Percentiles rank a stretch among this genome's conserved stretches.
Evolutionary conservation across 2,113 vertebrate species (phyloP).

Genomic region (Pardalotus punctatus): DNA sequence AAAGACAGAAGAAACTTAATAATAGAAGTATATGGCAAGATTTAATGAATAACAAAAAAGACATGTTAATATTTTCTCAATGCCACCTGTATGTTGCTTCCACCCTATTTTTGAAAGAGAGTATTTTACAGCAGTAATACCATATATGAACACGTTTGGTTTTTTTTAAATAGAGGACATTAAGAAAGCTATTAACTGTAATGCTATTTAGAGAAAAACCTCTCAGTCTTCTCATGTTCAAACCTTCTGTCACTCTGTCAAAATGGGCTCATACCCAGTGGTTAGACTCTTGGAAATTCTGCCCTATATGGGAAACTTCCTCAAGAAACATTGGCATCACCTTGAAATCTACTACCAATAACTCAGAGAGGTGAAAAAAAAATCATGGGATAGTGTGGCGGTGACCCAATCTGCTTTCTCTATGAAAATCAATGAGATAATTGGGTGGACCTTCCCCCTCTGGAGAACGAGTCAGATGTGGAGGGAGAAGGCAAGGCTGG

Average conservation of each 20-base stretch:
- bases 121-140: background rate
- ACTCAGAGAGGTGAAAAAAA: background rate
- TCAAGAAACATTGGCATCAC: background rate
- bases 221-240: background rate
- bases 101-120: background rate
- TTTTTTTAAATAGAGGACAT: background rate
- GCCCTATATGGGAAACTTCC: background rate
- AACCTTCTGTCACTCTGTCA: background rate
- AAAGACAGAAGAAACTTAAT: background rate
- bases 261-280: background rate
- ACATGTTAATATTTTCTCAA: background rate
- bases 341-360: background rate
- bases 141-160: background rate
- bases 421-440: too few relatives aligned
- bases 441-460: too few relatives aligned
- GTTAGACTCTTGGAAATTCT: background rate
- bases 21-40: background rate
- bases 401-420: too few relatives aligned
- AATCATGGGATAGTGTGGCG: too few relatives aligned
- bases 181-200: background rate
- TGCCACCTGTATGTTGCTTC: background rate
- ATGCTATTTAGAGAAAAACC: background rate
- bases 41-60: background rate
- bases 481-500: too few relatives aligned
- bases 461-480: too few relatives aligned